Percentiles rank a stretch among this genome's conserved stretches.
Conservation (phyloP, 2,888 invertebrate genomes). For the Epsilonema sp. region DNA sequence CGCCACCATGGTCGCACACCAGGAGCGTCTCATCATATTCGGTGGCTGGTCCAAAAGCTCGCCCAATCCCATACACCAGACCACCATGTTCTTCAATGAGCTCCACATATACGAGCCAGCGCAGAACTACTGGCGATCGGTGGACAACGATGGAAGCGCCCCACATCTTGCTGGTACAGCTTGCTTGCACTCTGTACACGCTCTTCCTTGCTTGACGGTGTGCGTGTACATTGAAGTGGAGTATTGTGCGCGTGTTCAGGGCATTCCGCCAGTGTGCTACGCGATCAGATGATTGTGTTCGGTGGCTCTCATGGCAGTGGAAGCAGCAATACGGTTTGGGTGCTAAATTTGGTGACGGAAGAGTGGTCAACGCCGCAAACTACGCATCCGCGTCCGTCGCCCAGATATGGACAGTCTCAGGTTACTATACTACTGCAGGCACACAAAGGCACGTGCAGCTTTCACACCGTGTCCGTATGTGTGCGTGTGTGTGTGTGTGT, state of each 20-base stretch:
- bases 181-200: background rate
- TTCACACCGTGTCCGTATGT: no score
- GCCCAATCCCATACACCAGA: conserved; percentile 45
- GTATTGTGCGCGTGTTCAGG: no score
- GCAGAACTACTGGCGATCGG: conserved; percentile 3
- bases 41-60: conserved; percentile 87
- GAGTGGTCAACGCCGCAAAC: conserved; percentile 57
- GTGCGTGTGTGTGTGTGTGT: no score
- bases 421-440: no score
- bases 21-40: conserved; percentile 60
- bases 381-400: conserved; percentile 47
- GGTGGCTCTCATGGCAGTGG: conserved; percentile 32
- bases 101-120: conserved; percentile 64
- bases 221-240: no score
- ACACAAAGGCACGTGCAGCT: no score
- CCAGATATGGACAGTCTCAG: conserved; percentile 81
- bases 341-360: conserved; percentile 52
- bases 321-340: conserved; percentile 61
- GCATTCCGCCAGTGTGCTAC: background rate
- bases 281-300: conserved; percentile 28
- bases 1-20: conserved; percentile 69
- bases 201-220: background rate
- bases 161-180: conserved; percentile 70
- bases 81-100: conserved; percentile 53
- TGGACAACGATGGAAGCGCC: conserved; percentile 20